Base-by-base conservation (phyloP, 2,113 vertebrate species). In the Mastomys natalensis region DNA sequence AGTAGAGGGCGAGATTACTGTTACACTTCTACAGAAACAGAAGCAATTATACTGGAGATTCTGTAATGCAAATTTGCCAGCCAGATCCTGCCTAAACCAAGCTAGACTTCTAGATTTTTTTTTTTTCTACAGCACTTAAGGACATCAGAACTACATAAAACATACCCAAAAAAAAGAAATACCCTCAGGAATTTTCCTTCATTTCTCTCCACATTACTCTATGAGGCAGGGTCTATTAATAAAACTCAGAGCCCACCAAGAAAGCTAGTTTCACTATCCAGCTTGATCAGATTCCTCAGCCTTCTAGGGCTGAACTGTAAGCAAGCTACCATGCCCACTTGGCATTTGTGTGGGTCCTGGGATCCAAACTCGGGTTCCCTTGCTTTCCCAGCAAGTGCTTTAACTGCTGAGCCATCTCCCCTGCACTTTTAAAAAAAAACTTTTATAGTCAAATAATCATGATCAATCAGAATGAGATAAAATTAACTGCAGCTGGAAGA, bases 401-500 rank as follows among this genome's bases (percentile, higher is more conserved):
- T 64, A 64, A 66, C 43, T 86, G 85, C 66, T 55, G 48, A 93
- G 85, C 64, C 70, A 87, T 55, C 40, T 22, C 26, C 40, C 66
- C 43, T 86, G 24, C 31, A 29, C 91, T 60, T 43, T 53, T 64
- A 15, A 7, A 89, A 40, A 91, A 17, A 89, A 40, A 92, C 29
- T 95, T 92, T 88, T 80, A 91, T 5, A 86, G 53, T 91, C 64
- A 96, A 94, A 93, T 85, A 60, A 95, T 94, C 70, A 40, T 43
- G 81, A 96, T 80, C 76, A 95, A 93, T 74, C 96, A 89, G 31
- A 95, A 94, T 89, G 40, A 93, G 48, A 87, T 80, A 55, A 95
- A 95, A 97, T 64, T 91, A 78, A 95, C 66, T 87, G 31, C 48
- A 93, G 81, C 93, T 95, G 76, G 81, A 93, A 60, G 90, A 96